phyloP scores from a whole-genome alignment of 2,888 invertebrate genomes.

The Acronicta aceris region DNA sequence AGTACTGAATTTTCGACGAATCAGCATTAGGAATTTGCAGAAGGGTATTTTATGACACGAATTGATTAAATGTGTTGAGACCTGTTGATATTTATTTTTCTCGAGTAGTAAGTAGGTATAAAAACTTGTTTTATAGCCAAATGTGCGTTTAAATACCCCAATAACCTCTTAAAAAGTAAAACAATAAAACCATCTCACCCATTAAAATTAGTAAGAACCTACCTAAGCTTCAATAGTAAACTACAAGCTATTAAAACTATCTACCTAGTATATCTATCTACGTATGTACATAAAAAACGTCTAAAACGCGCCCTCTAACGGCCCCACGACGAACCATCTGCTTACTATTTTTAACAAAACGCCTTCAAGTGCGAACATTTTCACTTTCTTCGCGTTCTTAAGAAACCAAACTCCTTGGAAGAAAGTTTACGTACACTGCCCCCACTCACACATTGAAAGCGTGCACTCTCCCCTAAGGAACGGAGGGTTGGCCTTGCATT shows the following conservation, averaged over 20 bases:
- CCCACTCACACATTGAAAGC: slow-evolving; percentile 66
- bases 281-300: slow-evolving; percentile 44
- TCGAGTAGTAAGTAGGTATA: background rate
- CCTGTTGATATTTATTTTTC: slow-evolving; percentile 2
- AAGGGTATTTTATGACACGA: slow-evolving; percentile 31
- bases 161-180: background rate
- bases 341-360: slow-evolving; percentile 83
- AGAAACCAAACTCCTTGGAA: slow-evolving; percentile 83
- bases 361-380: slow-evolving; percentile 85
- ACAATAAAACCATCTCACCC: background rate
- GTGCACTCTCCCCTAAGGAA: slow-evolving; percentile 60
- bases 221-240: slow-evolving; percentile 10
- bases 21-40: slow-evolving; percentile 36
- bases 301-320: slow-evolving; percentile 79
- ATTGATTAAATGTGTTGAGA: slow-evolving; percentile 16
- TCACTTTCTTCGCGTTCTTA: slow-evolving; percentile 87
- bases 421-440: slow-evolving; percentile 79
- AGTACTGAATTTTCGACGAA: slow-evolving; percentile 40
- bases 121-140: background rate
- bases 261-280: slow-evolving; percentile 1
- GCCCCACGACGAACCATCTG: slow-evolving; percentile 66
- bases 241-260: slow-evolving; percentile 31
- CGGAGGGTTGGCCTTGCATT: slow-evolving; percentile 32
- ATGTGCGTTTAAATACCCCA: fast-evolving
- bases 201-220: background rate